Evolutionary conservation across 2,888 invertebrate genomes (phyloP).

Genomic region (Schizaphis graminum): DNA sequence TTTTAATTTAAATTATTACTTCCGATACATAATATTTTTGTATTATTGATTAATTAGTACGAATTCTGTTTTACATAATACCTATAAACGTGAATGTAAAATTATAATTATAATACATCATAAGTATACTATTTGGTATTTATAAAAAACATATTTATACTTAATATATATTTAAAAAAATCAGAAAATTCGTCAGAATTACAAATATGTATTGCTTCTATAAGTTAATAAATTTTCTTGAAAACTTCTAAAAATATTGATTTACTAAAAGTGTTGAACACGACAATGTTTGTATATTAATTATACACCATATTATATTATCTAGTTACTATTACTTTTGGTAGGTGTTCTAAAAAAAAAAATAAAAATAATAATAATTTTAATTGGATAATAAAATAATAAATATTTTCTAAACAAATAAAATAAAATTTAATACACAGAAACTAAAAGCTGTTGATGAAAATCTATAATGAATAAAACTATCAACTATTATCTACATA

Average conservation of each 20-base stretch:
- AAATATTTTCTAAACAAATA: not conserved
- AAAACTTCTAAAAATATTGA: not conserved
- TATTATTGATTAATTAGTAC: not conserved
- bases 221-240: too few relatives aligned
- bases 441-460: not conserved
- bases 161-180: not conserved
- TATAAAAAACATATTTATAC: not conserved
- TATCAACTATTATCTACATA: not conserved
- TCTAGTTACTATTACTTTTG: not conserved
- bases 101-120: not conserved
- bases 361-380: not conserved
- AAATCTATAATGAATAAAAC: not conserved
- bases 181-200: not conserved
- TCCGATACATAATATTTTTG: not conserved
- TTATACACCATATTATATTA: not conserved
- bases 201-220: not conserved
- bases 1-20: not conserved
- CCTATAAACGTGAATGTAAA: not conserved
- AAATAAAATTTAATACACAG: not conserved
- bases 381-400: not conserved
- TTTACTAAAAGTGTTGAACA: not conserved
- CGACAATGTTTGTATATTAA: not conserved
- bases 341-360: not conserved
- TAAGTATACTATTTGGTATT: not conserved
- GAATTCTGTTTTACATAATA: not conserved